Evolutionary conservation across 1,140 invertebrate genomes (phyloP).

Genomic region (Nautilus pompilius): DNA sequence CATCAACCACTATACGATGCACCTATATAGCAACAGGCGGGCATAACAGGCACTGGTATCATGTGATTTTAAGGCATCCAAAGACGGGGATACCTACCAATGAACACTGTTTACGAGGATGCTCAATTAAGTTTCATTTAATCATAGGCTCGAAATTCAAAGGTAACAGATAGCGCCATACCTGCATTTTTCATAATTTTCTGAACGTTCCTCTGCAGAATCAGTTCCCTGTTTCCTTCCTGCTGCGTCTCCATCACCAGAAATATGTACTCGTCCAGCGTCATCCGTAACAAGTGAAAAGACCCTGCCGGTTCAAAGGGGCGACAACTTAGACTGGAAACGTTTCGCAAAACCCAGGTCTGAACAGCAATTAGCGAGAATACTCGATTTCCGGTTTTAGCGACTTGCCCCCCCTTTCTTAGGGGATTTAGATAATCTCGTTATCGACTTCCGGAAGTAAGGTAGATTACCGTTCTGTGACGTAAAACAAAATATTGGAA

Average conservation of each 20-base stretch:
- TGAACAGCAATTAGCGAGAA: too few species aligned
- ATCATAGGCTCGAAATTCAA: not conserved
- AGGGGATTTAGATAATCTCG: too few species aligned
- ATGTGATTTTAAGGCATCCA: not conserved
- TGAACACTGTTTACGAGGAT: not conserved
- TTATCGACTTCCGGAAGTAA: too few species aligned
- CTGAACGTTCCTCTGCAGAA: constrained; percentile 34
- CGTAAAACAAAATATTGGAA: too few species aligned
- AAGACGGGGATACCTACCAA: not conserved
- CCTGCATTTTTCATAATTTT: constrained; percentile 44
- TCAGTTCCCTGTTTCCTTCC: constrained; percentile 23
- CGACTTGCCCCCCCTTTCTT: too few species aligned
- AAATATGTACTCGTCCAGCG: constrained; percentile 60
- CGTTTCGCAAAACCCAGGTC: too few species aligned
- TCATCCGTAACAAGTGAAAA: constrained; percentile 59
- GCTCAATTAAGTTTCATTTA: not conserved
- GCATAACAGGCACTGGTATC: not conserved
- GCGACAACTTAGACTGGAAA: too few species aligned
- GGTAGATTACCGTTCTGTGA: too few species aligned
- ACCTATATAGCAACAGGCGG: not conserved
- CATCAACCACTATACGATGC: too few species aligned
- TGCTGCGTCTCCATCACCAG: constrained; percentile 57
- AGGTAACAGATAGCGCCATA: constrained; percentile 5
- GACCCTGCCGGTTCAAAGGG: too few species aligned
- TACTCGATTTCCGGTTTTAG: too few species aligned